phyloP scores from a whole-genome alignment of 2,888 invertebrate genomes.

The Drosophila barbarae region DNA sequence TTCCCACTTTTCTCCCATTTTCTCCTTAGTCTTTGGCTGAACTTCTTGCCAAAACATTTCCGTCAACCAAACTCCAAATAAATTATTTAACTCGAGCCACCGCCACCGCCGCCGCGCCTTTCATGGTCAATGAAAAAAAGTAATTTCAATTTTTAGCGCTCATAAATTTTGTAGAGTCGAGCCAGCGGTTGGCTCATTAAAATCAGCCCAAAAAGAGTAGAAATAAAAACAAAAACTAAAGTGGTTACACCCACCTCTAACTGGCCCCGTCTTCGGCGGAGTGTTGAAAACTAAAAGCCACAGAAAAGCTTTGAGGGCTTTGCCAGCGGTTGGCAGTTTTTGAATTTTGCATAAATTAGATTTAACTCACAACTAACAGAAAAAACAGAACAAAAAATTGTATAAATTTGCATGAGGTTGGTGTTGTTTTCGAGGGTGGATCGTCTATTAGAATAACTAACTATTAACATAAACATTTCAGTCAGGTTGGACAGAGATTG shows the following conservation, averaged over 20 bases:
- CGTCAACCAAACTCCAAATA: constrained; percentile 20
- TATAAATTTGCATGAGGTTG: constrained; percentile 57
- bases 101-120: constrained; percentile 42
- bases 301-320: constrained; percentile 47
- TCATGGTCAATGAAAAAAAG: constrained; percentile 44
- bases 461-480: constrained; percentile 49
- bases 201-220: constrained; percentile 48
- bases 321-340: constrained; percentile 48
- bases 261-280: constrained; percentile 1
- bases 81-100: constrained; percentile 20
- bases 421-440: constrained; percentile 19
- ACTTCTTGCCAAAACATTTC: constrained; percentile 12
- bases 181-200: constrained; percentile 50
- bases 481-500: constrained; percentile 53
- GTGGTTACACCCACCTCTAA: constrained; percentile 21
- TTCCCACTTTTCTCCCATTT: constrained; percentile 2
- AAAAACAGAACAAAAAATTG: constrained; percentile 22
- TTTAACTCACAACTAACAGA: constrained; percentile 54
- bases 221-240: constrained; percentile 40
- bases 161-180: constrained; percentile 64
- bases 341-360: constrained; percentile 68
- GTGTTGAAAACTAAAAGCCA: constrained; percentile 49
- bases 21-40: neutral
- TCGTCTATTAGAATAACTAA: constrained; percentile 46
- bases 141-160: constrained; percentile 66